Conservation (phyloP, 1,140 invertebrate genomes). For the Drosophila navojoa region DNA sequence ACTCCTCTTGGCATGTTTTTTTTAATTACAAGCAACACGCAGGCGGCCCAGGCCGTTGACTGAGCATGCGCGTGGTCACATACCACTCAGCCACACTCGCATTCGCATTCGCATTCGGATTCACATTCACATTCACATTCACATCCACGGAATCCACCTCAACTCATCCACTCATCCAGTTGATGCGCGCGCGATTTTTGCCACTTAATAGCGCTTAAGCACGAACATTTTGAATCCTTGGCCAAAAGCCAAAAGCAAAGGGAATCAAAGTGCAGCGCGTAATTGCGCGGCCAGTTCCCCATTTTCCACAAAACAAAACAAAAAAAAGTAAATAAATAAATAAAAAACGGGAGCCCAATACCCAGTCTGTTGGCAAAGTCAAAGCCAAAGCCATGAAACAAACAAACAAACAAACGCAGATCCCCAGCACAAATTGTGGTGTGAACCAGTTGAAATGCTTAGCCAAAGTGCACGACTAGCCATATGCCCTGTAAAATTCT, state of each 20-base stretch:
- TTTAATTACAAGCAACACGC: constrained; percentile 82
- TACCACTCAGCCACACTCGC: constrained; percentile 14
- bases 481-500: constrained; percentile 35
- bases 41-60: constrained; percentile 67
- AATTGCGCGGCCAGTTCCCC: constrained; percentile 59
- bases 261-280: constrained; percentile 77
- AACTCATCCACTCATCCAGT: constrained; percentile 16
- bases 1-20: constrained; percentile 66
- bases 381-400: constrained; percentile 22
- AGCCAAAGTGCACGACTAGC: not conserved
- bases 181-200: constrained; percentile 81
- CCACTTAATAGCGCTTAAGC: constrained; percentile 84
- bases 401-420: constrained; percentile 61
- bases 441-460: constrained; percentile 57
- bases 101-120: constrained; percentile 5
- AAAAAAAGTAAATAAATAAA: too few relatives aligned
- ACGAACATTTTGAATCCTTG: constrained; percentile 83
- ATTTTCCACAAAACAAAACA: constrained; percentile 5
- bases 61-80: constrained; percentile 76
- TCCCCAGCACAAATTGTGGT: constrained; percentile 64
- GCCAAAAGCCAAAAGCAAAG: constrained; percentile 24
- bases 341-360: constrained; percentile 31
- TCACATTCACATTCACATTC: constrained; percentile 10
- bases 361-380: constrained; percentile 2
- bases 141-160: not conserved